Conservation (phyloP, 2,888 invertebrate genomes). For the Zaprionus bogoriensis region DNA sequence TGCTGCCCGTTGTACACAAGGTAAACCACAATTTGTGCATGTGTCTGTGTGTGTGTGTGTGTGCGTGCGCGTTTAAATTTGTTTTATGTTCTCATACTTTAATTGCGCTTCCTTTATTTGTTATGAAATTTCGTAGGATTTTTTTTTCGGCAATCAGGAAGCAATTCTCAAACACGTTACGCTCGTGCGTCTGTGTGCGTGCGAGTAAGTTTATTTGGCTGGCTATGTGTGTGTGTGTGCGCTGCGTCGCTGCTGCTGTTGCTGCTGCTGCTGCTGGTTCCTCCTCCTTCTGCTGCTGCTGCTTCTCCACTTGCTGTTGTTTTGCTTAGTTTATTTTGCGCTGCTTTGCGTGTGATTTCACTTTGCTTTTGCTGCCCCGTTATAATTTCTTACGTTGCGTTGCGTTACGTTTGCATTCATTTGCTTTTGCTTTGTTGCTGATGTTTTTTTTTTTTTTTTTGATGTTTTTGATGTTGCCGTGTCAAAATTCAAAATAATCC, state of each 20-base stretch:
- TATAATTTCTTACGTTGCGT: slow-evolving; percentile 37
- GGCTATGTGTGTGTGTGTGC: background rate
- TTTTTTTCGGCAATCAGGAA: slow-evolving; percentile 5
- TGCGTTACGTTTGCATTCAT: slow-evolving; percentile 21
- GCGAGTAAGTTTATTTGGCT: too few species aligned
- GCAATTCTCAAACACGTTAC: slow-evolving; percentile 1
- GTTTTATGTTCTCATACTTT: slow-evolving; percentile 8
- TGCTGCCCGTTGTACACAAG: slow-evolving; percentile 46
- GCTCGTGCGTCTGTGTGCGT: background rate
- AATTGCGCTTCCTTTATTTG: slow-evolving; percentile 7
- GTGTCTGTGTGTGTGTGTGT: background rate
- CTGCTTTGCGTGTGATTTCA: slow-evolving; percentile 67
- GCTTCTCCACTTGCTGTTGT: slow-evolving; percentile 8
- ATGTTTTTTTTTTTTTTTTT: slow-evolving; percentile 14
- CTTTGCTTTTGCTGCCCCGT: slow-evolving; percentile 54
- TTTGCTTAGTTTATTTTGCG: slow-evolving; percentile 35
- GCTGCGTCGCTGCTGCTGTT: slow-evolving; percentile 26
- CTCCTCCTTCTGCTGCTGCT: slow-evolving; percentile 14
- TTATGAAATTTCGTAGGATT: slow-evolving; percentile 6
- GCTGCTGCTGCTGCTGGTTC: too few species aligned
- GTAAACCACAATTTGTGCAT: slow-evolving; percentile 52
- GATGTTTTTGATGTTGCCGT: slow-evolving; percentile 8
- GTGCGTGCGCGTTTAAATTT: slow-evolving; percentile 3
- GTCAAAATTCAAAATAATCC: slow-evolving; percentile 80
- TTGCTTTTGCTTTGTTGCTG: background rate